These are phyloP conservation scores for Hydractinia echinata DNA, from an alignment of 30 jellyfish, hydroid and myxozoan genomes.

Conservation along the genomic window DNA sequence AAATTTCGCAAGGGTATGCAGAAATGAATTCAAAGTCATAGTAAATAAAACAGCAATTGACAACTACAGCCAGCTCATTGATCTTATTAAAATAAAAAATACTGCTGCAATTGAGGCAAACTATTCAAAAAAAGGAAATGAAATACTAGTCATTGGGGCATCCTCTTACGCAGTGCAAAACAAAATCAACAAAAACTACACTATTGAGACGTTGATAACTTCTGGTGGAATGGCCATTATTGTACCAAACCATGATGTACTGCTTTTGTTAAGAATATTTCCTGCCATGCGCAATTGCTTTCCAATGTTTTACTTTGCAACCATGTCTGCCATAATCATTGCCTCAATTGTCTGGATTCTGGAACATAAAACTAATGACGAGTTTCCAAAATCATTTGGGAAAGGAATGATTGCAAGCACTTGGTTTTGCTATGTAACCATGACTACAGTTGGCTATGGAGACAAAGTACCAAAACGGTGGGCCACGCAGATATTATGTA, in stretches of 20 bases:
- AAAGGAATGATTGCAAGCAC: not conserved
- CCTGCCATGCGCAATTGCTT: constrained; percentile 9
- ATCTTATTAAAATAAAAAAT: too few relatives aligned
- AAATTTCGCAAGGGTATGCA: too few relatives aligned
- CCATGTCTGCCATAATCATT: not conserved
- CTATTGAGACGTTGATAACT: not conserved
- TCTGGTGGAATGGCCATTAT: not conserved
- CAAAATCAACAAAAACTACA: not conserved
- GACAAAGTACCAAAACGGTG: constrained; percentile 15
- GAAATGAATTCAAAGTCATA: too few relatives aligned
- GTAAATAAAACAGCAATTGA: too few relatives aligned
- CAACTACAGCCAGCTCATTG: too few relatives aligned
- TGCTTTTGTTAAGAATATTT: not conserved
- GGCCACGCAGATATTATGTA: constrained; percentile 1
- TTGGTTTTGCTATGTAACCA: constrained; percentile 26
- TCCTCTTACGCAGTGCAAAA: not conserved
- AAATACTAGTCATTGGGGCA: not conserved
- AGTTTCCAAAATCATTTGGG: constrained; percentile 22
- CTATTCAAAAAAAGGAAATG: too few relatives aligned
- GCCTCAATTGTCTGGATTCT: constrained; percentile 16
- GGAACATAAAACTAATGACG: not conserved
- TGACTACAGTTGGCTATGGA: constrained; percentile 28
- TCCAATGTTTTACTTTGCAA: not conserved
- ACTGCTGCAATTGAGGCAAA: too few relatives aligned
- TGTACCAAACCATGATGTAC: not conserved